phyloP scores from a whole-genome alignment of 2,888 invertebrate species.

The Limenitis camilla region DNA sequence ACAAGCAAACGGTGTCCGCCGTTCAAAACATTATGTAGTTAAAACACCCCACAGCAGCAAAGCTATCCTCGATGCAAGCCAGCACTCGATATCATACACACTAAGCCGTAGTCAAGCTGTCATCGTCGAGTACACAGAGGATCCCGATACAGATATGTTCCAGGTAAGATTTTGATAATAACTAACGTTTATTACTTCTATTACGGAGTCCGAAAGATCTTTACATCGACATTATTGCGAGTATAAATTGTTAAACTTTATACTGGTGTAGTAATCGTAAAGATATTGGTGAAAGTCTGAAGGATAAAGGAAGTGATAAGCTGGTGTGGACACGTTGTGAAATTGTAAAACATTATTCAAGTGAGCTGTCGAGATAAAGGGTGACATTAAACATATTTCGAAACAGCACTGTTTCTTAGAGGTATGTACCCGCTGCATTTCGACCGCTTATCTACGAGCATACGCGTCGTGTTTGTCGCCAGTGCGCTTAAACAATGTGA shows the following conservation, averaged over 20 bases:
- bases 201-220: no score
- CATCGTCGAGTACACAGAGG: constrained; percentile 97
- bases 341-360: constrained; percentile 4
- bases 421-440: constrained; percentile 29
- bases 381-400: constrained; percentile 11
- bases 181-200: not conserved
- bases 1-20: constrained; percentile 92
- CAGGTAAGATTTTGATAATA: constrained; percentile 79
- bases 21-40: constrained; percentile 96
- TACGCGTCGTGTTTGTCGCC: constrained; percentile 46
- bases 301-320: constrained; percentile 6
- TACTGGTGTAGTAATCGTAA: no score
- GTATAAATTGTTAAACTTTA: no score
- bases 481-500: constrained; percentile 44
- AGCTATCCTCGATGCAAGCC: constrained; percentile 93
- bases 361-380: constrained; percentile 10
- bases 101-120: constrained; percentile 96
- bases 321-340: constrained; percentile 2
- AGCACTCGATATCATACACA: constrained; percentile 98
- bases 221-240: no score
- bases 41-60: constrained; percentile 96
- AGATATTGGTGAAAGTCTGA: not conserved
- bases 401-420: constrained; percentile 11
- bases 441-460: constrained; percentile 43
- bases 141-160: constrained; percentile 99